Evolutionary conservation across 2,888 invertebrate species (phyloP).

Genomic region (Himalopsyche japonica): DNA sequence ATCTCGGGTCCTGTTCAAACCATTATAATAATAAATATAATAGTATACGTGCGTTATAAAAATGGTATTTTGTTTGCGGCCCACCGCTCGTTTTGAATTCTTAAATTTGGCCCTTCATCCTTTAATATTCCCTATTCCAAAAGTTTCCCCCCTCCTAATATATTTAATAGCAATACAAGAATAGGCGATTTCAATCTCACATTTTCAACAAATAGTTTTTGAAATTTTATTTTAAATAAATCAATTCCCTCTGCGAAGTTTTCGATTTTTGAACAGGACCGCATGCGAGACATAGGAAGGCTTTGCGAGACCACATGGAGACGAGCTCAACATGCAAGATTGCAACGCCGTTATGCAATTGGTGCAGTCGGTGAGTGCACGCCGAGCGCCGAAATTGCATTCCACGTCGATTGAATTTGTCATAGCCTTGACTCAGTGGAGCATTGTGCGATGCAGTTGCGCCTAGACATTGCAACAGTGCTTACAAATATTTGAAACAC

Average conservation of each 20-base stretch:
- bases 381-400: constrained; percentile 25
- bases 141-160: too few relatives aligned
- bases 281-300: not conserved
- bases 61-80: too few relatives aligned
- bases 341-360: not conserved
- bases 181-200: too few relatives aligned
- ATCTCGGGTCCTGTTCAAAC: too few relatives aligned
- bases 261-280: not conserved
- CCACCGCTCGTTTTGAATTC: too few relatives aligned
- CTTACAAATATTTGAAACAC: too few relatives aligned
- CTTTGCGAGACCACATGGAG: not conserved
- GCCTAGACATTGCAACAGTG: too few relatives aligned
- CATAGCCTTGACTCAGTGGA: not conserved
- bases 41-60: too few relatives aligned
- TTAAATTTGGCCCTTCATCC: too few relatives aligned
- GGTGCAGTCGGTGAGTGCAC: not conserved
- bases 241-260: not conserved
- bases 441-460: not conserved
- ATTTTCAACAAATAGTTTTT: not conserved
- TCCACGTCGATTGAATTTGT: constrained; percentile 27
- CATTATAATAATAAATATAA: too few relatives aligned
- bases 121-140: too few relatives aligned
- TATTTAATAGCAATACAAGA: too few relatives aligned
- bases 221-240: not conserved
- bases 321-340: not conserved